phyloP scores from a whole-genome alignment of 2,797 vertebrate genomes.

The Picus viridis region DNA sequence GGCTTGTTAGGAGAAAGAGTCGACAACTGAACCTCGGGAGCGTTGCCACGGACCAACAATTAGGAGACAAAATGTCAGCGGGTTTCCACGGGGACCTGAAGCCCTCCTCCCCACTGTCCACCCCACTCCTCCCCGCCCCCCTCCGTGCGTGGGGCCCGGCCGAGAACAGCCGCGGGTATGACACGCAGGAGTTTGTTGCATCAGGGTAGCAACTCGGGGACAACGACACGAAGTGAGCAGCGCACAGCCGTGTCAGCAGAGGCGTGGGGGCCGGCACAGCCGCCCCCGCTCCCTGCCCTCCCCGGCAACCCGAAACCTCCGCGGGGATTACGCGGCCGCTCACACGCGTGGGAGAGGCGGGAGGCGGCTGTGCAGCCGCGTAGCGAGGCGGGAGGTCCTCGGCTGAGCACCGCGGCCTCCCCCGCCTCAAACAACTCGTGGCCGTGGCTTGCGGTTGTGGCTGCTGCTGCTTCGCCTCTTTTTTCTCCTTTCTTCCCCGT shows the following conservation, averaged over 20 bases:
- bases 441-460: neutral
- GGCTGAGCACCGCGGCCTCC: neutral
- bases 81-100: neutral
- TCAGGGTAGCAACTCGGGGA: neutral
- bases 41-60: neutral
- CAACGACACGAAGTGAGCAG: neutral
- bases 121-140: too few species aligned
- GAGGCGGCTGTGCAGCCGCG: neutral
- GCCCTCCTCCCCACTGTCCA: neutral
- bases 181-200: neutral
- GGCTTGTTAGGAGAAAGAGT: neutral
- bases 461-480: too few species aligned
- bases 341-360: neutral
- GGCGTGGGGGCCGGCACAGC: neutral
- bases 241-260: rapidly evolving
- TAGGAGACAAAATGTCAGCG: constrained; percentile 36
- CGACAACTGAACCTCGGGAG: neutral
- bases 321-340: neutral
- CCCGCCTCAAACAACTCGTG: neutral
- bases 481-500: neutral
- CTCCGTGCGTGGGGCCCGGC: neutral
- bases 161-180: neutral
- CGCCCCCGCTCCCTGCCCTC: neutral
- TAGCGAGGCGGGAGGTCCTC: neutral
- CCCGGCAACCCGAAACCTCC: neutral